phyloP scores from a whole-genome alignment of 2,797 vertebrate genomes.

The Artibeus lituratus region DNA sequence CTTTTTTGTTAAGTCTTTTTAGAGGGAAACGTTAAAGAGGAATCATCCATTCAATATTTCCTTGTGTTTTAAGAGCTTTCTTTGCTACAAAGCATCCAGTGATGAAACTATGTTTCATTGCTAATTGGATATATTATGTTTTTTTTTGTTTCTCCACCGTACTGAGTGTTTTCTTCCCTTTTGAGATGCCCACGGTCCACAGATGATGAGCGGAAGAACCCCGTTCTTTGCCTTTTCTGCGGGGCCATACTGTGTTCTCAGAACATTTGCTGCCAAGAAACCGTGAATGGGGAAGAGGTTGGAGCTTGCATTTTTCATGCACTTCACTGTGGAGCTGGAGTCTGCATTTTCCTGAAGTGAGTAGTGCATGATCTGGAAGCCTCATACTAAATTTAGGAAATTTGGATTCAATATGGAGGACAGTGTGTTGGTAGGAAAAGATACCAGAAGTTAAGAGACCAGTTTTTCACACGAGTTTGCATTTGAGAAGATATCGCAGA shows the following conservation, averaged over 20 bases:
- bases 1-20: not conserved
- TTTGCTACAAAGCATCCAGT: not conserved
- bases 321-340: slow-evolving; percentile 93
- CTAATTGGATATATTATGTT: not conserved
- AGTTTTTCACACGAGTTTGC: not conserved
- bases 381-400: not conserved
- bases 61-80: slow-evolving; percentile 15
- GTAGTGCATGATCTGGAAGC: slow-evolving; percentile 57
- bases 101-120: not conserved
- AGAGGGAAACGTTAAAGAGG: not conserved
- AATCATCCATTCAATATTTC: not conserved
- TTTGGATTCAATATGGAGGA: not conserved
- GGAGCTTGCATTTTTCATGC: slow-evolving; percentile 96
- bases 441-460: not conserved
- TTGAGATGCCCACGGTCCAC: slow-evolving; percentile 93
- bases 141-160: slow-evolving; percentile 1
- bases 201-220: slow-evolving; percentile 94
- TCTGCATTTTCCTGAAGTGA: slow-evolving; percentile 98
- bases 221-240: slow-evolving; percentile 95
- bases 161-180: not conserved
- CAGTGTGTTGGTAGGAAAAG: not conserved
- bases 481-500: slow-evolving; percentile 1
- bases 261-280: slow-evolving; percentile 93
- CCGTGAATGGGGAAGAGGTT: slow-evolving; percentile 93
- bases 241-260: slow-evolving; percentile 95